These are phyloP conservation scores for Chromobotia macracanthus DNA, from an alignment of 2,797 vertebrate genomes.

Conservation along the genomic window DNA sequence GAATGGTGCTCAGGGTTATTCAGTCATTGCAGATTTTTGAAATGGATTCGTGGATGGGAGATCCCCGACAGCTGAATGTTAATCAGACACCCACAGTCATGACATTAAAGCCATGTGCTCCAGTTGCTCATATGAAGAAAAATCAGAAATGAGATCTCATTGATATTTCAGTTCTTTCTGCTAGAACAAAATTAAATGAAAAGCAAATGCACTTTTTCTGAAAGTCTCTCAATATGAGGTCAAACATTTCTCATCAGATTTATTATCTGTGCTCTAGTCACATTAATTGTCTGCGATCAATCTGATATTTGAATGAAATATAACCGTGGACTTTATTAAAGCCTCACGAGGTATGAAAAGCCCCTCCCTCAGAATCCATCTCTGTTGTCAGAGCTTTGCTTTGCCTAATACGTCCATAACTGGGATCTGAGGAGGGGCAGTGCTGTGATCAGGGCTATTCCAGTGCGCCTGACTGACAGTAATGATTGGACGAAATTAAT, in stretches of 20 bases:
- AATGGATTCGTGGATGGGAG: neutral
- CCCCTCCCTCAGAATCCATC: conserved; percentile 63
- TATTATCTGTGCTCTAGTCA: too few species aligned
- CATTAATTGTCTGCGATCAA: too few species aligned
- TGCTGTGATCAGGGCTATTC: conserved; percentile 89
- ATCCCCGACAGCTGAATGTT: conserved; percentile 14
- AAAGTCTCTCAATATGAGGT: too few species aligned
- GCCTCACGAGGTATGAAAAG: neutral
- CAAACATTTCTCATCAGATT: neutral
- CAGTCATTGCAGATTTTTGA: neutral
- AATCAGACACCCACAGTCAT: neutral
- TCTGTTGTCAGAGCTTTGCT: conserved; percentile 55
- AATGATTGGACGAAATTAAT: conserved; percentile 91
- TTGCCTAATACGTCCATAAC: conserved; percentile 88
- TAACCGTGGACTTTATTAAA: neutral
- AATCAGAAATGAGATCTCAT: too few species aligned
- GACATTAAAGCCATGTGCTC: neutral
- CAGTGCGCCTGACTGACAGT: conserved; percentile 80
- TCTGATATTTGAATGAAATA: neutral
- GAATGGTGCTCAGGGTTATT: neutral
- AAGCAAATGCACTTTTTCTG: too few species aligned
- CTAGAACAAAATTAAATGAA: too few species aligned
- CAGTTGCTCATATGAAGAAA: too few species aligned
- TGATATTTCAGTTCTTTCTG: too few species aligned
- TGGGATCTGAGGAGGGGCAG: conserved; percentile 70